Conservation (phyloP, 2,888 invertebrate genomes). For the Schizaphis graminum region DNA sequence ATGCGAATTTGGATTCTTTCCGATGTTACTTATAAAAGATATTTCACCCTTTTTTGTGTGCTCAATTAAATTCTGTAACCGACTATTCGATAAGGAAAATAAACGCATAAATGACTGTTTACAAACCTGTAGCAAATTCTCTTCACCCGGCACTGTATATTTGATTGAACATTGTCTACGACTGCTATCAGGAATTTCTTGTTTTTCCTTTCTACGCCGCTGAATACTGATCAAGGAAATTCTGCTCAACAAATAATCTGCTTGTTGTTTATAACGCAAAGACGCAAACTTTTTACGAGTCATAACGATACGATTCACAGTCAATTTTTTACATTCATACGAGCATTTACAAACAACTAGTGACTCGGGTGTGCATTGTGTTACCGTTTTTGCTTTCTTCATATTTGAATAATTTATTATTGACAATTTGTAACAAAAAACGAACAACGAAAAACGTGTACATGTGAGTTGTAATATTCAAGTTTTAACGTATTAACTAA, state of each 20-base stretch:
- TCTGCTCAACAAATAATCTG: constrained; percentile 29
- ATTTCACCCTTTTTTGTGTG: constrained; percentile 17
- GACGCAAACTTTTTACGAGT: constrained; percentile 19
- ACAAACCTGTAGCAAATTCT: constrained; percentile 35
- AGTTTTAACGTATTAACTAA: too few relatives aligned
- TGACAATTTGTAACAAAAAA: too few relatives aligned
- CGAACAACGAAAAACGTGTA: too few relatives aligned
- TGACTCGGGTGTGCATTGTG: constrained; percentile 23
- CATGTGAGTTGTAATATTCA: too few relatives aligned
- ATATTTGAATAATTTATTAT: not conserved
- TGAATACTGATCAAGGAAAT: constrained; percentile 19
- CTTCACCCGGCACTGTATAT: constrained; percentile 33
- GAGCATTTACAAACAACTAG: constrained; percentile 11
- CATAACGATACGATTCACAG: not conserved
- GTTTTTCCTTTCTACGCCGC: constrained; percentile 20
- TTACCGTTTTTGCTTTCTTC: constrained; percentile 19
- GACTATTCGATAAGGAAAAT: constrained; percentile 28
- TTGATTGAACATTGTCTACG: constrained; percentile 31
- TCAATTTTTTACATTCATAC: constrained; percentile 15
- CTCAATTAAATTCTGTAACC: constrained; percentile 31
- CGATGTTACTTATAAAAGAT: constrained; percentile 23
- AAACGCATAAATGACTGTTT: constrained; percentile 48
- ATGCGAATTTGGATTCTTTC: constrained; percentile 42
- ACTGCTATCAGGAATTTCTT: constrained; percentile 35
- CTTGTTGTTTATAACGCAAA: constrained; percentile 25